These are phyloP conservation scores for Hestina assimilis DNA, from an alignment of 1,140 invertebrate genomes.

Conservation along the genomic window DNA sequence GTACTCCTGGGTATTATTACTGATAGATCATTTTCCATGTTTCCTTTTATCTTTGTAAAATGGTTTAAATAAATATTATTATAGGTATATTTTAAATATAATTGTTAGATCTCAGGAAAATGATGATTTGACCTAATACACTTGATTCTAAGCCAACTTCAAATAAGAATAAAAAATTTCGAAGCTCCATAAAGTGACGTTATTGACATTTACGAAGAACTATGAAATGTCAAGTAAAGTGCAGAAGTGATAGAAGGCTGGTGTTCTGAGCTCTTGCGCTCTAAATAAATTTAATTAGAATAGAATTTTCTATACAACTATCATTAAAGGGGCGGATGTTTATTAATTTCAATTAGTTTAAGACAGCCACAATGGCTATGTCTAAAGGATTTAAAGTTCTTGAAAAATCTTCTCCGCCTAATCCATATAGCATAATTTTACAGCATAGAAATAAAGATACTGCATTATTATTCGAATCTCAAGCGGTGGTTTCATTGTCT, in stretches of 20 bases:
- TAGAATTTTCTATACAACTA: conserved; percentile 6
- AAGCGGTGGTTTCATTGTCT: conserved; percentile 90
- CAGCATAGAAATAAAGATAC: conserved; percentile 92
- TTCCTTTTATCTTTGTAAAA: too few relatives aligned
- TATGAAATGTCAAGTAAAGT: too few relatives aligned
- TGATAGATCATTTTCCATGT: too few relatives aligned
- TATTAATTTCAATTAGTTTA: conserved; percentile 6
- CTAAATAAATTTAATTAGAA: conserved; percentile 16
- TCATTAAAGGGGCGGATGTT: conserved; percentile 23
- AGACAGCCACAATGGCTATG: conserved; percentile 87
- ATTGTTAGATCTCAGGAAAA: too few relatives aligned
- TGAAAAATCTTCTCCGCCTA: conserved; percentile 90
- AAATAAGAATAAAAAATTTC: background rate
- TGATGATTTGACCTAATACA: background rate
- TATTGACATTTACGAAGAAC: conserved; percentile 13
- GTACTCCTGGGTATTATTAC: too few relatives aligned
- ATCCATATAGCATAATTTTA: conserved; percentile 93
- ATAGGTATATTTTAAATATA: too few relatives aligned
- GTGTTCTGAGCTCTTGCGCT: background rate
- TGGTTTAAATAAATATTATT: too few relatives aligned
- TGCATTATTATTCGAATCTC: conserved; percentile 93
- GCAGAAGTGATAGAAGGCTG: background rate
- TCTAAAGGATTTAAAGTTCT: conserved; percentile 94
- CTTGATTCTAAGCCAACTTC: background rate
- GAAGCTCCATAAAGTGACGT: conserved; percentile 9